Evolutionary conservation across 2,888 invertebrate genomes (phyloP), one percentile per base, ranked within the genome.

Genomic region (Drosophila pegasa): DNA sequence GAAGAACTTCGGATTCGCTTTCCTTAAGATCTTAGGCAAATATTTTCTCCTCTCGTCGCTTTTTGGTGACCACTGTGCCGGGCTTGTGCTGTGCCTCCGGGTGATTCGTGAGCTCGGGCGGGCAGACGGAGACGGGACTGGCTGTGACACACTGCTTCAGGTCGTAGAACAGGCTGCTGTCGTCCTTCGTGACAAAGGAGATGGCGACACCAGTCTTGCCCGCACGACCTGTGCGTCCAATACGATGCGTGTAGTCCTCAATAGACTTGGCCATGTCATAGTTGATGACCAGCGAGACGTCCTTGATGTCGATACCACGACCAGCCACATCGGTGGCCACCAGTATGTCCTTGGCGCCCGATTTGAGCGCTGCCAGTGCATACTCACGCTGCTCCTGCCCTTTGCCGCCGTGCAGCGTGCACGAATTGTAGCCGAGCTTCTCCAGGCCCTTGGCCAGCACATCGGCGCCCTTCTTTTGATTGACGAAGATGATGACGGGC

Each of bases 241-340:
- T 99, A 89, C 99, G 96, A 95, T 98, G 98, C 1, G 98, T 98
- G 89, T 98, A 98, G 93, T 98, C 98, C 94, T 99, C 99, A 89
- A 99, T 99, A 18, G 96, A 95, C 93, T 99, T 99, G 0, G 99
- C 99, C 99, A 99, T 99, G 91, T 99, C 99, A 89, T 99, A 99
- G 92, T 99, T 99, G 87, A 99, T 98, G 72, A 99, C 99, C 93
- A 99, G 94, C 8, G 99, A 98, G 3, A 99, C 99, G 92, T 99
- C 99, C 92, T 99, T 99, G 91, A 99, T 99, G 91, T 99, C 99
- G 80, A 99, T 99, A 97, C 99, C 99, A 94, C 99, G 96, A 81
- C 99, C 99, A 79, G 99, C 99, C 1, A 99, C 99, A 92, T 99
- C 99, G 0, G 99, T 99, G 0, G 99, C 99, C 40, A 99, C 99